phyloP scores from a whole-genome alignment of 2,888 invertebrate species.

The Tiliacea aurago region DNA sequence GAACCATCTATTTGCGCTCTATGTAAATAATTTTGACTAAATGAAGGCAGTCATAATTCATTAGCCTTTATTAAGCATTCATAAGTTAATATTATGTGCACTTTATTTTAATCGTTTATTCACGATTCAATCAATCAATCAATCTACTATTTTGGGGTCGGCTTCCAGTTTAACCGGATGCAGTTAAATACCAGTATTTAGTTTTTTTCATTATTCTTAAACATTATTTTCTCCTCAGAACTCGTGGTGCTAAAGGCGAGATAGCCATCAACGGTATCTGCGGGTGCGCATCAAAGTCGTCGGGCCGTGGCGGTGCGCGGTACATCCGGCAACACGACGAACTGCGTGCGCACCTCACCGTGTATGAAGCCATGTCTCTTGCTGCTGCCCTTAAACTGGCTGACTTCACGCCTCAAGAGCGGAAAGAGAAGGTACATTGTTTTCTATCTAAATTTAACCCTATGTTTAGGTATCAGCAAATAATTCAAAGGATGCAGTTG shows the following conservation, averaged over 20 bases:
- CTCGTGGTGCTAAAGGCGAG: slow-evolving; percentile 93
- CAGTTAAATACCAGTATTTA: no score
- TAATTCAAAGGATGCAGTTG: background rate
- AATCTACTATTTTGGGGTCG: no score
- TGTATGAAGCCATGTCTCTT: slow-evolving; percentile 95
- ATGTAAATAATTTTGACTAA: background rate
- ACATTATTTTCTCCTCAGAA: slow-evolving; percentile 58
- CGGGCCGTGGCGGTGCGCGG: slow-evolving; percentile 93
- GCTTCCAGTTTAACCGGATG: no score
- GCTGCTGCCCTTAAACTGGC: slow-evolving; percentile 96
- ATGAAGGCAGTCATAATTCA: background rate
- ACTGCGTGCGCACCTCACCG: slow-evolving; percentile 93
- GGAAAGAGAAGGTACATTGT: slow-evolving; percentile 92
- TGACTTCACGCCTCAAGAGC: slow-evolving; percentile 92
- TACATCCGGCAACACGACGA: slow-evolving; percentile 97
- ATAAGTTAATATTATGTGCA: background rate
- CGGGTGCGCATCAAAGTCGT: slow-evolving; percentile 91
- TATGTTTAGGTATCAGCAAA: background rate
- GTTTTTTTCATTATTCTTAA: background rate
- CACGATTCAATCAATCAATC: background rate
- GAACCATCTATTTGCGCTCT: background rate
- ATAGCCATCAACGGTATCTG: slow-evolving; percentile 93
- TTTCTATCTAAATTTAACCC: background rate
- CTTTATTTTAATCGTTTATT: background rate
- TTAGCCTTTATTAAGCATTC: background rate